Evolutionary conservation across 37 sponge, comb jelly and placozoan genomes (phyloP).

Genomic region (Beroe forskalii): DNA sequence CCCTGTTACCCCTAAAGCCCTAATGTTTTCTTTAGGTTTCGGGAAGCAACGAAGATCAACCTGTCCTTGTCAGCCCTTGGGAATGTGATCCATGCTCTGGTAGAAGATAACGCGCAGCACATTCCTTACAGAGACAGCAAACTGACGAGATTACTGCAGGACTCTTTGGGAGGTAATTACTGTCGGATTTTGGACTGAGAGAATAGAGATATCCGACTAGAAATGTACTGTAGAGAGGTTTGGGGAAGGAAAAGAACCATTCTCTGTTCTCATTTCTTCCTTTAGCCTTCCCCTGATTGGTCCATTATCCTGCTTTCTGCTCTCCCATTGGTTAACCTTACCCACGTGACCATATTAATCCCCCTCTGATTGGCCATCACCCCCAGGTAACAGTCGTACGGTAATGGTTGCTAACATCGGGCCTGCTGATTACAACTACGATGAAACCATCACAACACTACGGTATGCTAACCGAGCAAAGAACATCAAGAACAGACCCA

Average conservation of each 20-base stretch:
- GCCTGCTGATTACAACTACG: slow-evolving; percentile 96
- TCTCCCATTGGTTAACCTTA: too few species aligned
- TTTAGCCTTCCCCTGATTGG: too few species aligned
- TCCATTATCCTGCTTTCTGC: too few species aligned
- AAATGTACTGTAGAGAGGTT: too few species aligned
- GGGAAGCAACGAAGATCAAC: slow-evolving; percentile 96
- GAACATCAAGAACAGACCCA: slow-evolving; percentile 97
- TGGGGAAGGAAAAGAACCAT: too few species aligned
- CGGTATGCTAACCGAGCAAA: slow-evolving; percentile 97
- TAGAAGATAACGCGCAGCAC: slow-evolving; percentile 84
- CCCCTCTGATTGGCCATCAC: slow-evolving; percentile 66
- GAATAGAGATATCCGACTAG: too few species aligned
- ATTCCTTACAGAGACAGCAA: slow-evolving; percentile 96
- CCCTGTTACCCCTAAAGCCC: too few species aligned
- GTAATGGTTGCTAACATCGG: slow-evolving; percentile 98
- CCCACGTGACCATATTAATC: too few species aligned
- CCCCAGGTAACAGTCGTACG: slow-evolving; percentile 96
- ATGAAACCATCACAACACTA: slow-evolving; percentile 91
- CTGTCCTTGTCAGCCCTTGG: slow-evolving; percentile 96
- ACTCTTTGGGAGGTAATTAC: slow-evolving; percentile 42
- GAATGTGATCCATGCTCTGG: slow-evolving; percentile 96
- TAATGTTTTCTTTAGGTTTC: slow-evolving; percentile 73
- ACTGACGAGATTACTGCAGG: slow-evolving; percentile 91
- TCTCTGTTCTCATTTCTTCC: too few species aligned
- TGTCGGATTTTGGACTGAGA: too few species aligned